Conservation (phyloP, 2,888 invertebrate species). For the Hypercompe scribonia region DNA sequence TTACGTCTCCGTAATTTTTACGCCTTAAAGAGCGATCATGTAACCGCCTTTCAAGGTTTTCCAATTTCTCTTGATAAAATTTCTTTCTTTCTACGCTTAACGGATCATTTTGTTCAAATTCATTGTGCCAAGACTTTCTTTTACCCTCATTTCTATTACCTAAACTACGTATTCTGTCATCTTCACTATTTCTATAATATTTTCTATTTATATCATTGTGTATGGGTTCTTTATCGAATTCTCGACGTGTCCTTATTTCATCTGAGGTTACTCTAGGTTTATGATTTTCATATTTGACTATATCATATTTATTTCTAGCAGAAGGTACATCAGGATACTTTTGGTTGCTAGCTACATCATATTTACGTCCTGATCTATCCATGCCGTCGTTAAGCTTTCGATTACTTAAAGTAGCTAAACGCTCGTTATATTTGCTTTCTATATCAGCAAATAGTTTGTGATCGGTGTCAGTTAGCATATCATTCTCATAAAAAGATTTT, state of each 20-base stretch:
- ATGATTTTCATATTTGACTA: constrained; percentile 18
- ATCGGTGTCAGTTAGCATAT: constrained; percentile 25
- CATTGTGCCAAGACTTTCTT: constrained; percentile 21
- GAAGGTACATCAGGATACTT: constrained; percentile 1
- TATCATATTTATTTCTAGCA: constrained; percentile 20
- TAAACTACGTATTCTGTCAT: constrained; percentile 32
- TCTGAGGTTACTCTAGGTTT: constrained; percentile 20
- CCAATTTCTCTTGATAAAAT: constrained; percentile 72
- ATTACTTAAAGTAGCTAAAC: background rate
- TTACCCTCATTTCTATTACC: constrained; percentile 33
- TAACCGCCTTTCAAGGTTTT: constrained; percentile 63
- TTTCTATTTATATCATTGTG: constrained; percentile 29
- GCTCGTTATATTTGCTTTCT: constrained; percentile 24
- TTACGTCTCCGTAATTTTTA: constrained; percentile 49
- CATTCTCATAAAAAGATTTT: constrained; percentile 14
- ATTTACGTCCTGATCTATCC: constrained; percentile 7
- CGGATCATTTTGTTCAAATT: constrained; percentile 48
- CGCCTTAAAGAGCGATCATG: constrained; percentile 45
- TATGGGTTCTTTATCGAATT: constrained; percentile 18
- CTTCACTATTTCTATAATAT: constrained; percentile 23
- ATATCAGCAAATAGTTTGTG: constrained; percentile 26
- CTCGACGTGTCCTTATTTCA: constrained; percentile 24
- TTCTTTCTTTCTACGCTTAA: constrained; percentile 65
- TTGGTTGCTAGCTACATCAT: background rate
- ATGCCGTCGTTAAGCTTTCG: constrained; percentile 19